phyloP scores from a whole-genome alignment of 2,113 vertebrate genomes.

The Onychostoma macrolepis region DNA sequence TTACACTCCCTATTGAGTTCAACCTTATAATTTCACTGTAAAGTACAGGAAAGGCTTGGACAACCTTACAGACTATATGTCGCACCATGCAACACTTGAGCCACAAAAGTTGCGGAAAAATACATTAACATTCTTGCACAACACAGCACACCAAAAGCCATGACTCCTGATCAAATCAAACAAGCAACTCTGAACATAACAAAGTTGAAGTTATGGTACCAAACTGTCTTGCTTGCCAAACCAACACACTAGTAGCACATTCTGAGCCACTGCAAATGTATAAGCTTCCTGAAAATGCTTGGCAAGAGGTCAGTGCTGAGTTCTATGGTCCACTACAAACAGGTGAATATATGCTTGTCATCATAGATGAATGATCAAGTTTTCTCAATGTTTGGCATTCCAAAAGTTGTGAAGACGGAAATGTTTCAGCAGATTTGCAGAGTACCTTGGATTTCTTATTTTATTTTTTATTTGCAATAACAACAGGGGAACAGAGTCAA shows the following conservation, averaged over 20 bases:
- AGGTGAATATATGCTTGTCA: background rate
- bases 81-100: too few relatives aligned
- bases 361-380: background rate
- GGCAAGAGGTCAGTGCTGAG: background rate
- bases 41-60: too few relatives aligned
- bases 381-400: background rate
- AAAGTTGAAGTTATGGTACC: background rate
- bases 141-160: too few relatives aligned
- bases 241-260: background rate
- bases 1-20: too few relatives aligned
- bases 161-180: too few relatives aligned
- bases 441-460: background rate
- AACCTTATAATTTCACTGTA: too few relatives aligned
- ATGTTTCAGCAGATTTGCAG: background rate
- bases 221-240: background rate
- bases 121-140: too few relatives aligned
- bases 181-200: too few relatives aligned
- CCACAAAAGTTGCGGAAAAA: too few relatives aligned
- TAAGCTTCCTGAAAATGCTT: background rate
- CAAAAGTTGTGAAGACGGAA: background rate
- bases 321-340: background rate
- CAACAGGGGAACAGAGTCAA: too few relatives aligned
- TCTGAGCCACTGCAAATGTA: background rate
- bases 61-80: too few relatives aligned
- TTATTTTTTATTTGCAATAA: too few relatives aligned